Evolutionary conservation across 1,140 invertebrate genomes (phyloP).

Genomic region (Calliphora vicina): DNA sequence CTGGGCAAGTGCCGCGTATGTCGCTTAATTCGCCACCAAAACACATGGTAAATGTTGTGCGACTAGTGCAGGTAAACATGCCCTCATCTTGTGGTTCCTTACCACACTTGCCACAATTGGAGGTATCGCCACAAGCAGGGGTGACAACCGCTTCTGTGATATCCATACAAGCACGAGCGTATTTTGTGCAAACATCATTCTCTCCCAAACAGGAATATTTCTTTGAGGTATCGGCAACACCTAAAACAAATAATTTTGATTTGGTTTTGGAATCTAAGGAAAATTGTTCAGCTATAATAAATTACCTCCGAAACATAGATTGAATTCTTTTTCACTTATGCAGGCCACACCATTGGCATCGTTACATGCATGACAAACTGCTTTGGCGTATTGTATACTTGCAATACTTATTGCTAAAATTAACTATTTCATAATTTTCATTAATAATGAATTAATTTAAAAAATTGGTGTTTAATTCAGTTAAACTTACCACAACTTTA

Average conservation of each 20-base stretch:
- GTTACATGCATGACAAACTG: slow-evolving; percentile 42
- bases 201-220: slow-evolving; percentile 2
- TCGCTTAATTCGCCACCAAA: neutral
- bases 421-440: neutral
- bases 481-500: slow-evolving; percentile 16
- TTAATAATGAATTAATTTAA: neutral
- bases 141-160: fast-evolving
- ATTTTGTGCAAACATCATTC: slow-evolving; percentile 44
- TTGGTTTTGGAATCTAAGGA: neutral
- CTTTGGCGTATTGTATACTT: slow-evolving; percentile 23
- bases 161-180: slow-evolving; percentile 39
- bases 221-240: neutral
- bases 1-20: slow-evolving; percentile 32
- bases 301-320: slow-evolving; percentile 49
- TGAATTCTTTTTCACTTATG: slow-evolving; percentile 41
- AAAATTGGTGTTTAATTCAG: neutral
- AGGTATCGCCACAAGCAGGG: slow-evolving; percentile 45
- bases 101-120: slow-evolving; percentile 43
- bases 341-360: slow-evolving; percentile 40
- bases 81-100: neutral
- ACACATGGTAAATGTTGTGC: slow-evolving; percentile 44
- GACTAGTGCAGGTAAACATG: slow-evolving; percentile 49
- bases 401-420: neutral
- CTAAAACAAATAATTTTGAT: neutral
- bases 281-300: neutral